A percentile compares a stretch with the other conserved stretches of the same genome.
phyloP scores from a whole-genome alignment of 2,888 invertebrate genomes.

The Dolichopus griseipennis region DNA sequence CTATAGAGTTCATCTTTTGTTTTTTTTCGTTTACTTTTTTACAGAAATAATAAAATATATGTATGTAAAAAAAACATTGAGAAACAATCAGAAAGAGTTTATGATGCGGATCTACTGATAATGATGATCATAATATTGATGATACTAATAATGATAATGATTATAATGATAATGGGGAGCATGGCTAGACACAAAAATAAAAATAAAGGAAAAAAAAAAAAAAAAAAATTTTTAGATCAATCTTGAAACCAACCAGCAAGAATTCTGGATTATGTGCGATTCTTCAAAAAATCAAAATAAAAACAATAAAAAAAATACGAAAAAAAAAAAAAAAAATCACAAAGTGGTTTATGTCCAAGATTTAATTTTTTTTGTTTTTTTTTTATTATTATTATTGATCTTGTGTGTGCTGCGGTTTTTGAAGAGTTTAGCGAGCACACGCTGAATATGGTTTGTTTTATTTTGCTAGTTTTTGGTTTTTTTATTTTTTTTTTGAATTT shows the following conservation, averaged over 20 bases:
- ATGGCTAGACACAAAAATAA: background rate
- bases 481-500: no score
- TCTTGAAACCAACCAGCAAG: background rate
- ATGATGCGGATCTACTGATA: background rate
- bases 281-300: background rate
- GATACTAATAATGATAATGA: background rate
- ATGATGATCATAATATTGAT: background rate
- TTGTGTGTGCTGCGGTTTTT: background rate
- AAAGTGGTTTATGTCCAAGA: background rate
- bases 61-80: no score
- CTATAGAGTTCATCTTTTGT: slow-evolving; percentile 16
- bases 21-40: no score
- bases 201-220: background rate
- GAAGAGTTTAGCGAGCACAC: background rate
- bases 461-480: no score
- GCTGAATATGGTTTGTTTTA: background rate
- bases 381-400: background rate
- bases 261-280: background rate
- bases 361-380: background rate
- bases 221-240: background rate
- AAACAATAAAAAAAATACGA: background rate
- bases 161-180: background rate
- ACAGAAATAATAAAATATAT: no score
- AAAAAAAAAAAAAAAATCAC: background rate
- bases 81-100: no score